A percentile compares a stretch with the other conserved stretches of the same genome.
phyloP scores from a whole-genome alignment of 2,888 invertebrate species.

The Microplitis manilae region DNA sequence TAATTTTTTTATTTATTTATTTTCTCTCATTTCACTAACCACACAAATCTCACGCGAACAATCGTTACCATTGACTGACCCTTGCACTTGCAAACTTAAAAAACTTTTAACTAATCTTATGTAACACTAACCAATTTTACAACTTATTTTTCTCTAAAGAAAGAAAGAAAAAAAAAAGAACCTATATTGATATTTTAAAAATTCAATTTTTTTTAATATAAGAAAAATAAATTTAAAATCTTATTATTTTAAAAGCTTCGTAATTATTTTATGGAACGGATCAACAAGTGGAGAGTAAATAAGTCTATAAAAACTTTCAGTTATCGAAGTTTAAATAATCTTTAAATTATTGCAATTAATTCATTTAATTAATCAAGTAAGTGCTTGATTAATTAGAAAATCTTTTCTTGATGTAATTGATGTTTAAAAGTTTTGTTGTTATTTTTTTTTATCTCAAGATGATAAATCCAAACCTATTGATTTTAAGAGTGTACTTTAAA shows the following conservation, averaged over 20 bases:
- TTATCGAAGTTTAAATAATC: conserved; percentile 9
- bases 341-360: not conserved
- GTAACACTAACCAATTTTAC: not conserved
- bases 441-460: not conserved
- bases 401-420: not conserved
- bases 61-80: conserved; percentile 37
- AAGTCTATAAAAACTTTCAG: conserved; percentile 5
- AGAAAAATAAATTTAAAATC: not conserved
- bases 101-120: not conserved
- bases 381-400: not conserved
- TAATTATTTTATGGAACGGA: conserved; percentile 16
- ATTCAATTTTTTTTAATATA: too few species aligned
- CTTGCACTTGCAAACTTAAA: not conserved
- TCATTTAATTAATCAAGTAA: conserved; percentile 13
- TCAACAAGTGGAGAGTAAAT: conserved; percentile 23
- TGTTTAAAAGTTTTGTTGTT: too few species aligned
- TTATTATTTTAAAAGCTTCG: conserved; percentile 1
- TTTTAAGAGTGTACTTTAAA: not conserved
- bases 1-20: conserved; percentile 39
- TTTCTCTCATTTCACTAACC: conserved; percentile 20
- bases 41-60: conserved; percentile 50
- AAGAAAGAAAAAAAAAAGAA: not conserved
- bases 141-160: not conserved
- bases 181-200: too few species aligned
- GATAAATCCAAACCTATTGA: not conserved